Percentiles rank a stretch among this genome's conserved stretches.
These are phyloP conservation scores for Danionella dracula DNA, from an alignment of 2,797 vertebrate species.

Conservation along the genomic window DNA sequence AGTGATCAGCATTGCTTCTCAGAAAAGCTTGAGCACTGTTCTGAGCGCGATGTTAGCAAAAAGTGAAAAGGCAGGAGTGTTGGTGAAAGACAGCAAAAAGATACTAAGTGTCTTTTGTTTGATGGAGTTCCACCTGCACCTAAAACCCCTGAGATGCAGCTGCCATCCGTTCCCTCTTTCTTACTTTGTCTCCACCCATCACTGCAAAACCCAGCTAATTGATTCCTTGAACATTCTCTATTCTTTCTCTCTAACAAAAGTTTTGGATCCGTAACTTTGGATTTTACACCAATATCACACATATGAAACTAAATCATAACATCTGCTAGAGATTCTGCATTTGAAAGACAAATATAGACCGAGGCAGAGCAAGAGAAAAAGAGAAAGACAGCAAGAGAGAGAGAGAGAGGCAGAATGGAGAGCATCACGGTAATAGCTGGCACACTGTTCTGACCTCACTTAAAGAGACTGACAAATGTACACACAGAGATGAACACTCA, in stretches of 20 bases:
- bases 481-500: conserved; percentile 7
- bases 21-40: conserved; percentile 34
- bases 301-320: no score
- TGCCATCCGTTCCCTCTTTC: conserved; percentile 16
- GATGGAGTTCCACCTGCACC: conserved; percentile 39
- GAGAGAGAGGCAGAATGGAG: not conserved
- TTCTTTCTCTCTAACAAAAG: not conserved
- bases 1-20: not conserved
- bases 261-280: no score
- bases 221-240: not conserved
- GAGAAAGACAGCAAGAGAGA: not conserved
- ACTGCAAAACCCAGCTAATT: not conserved
- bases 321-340: not conserved
- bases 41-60: conserved; percentile 26
- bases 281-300: no score
- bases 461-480: not conserved
- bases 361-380: not conserved
- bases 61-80: conserved; percentile 12
- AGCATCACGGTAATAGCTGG: not conserved
- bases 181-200: conserved; percentile 27
- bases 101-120: conserved; percentile 48
- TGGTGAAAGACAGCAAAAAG: conserved; percentile 21
- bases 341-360: conserved; percentile 11
- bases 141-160: conserved; percentile 39
- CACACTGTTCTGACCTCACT: conserved; percentile 7